These are phyloP conservation scores for Ridgeia piscesae DNA, from an alignment of 1,140 invertebrate genomes.

Conservation along the genomic window DNA sequence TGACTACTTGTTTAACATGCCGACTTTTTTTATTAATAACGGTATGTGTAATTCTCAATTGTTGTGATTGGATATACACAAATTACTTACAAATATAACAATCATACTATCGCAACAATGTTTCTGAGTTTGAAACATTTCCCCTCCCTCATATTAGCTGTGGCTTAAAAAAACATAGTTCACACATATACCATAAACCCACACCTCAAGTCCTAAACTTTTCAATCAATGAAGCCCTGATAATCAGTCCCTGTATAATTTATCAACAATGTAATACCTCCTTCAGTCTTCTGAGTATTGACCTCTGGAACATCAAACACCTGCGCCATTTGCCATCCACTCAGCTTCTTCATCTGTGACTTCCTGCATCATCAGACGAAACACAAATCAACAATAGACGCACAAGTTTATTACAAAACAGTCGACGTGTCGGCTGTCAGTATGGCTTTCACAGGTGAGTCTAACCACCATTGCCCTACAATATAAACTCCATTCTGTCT, in stretches of 20 bases:
- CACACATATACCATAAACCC: neutral
- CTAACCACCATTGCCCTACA: too few species aligned
- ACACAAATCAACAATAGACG: too few species aligned
- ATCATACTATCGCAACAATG: too few species aligned
- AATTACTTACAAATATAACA: too few species aligned
- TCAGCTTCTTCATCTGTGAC: neutral
- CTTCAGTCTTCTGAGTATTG: neutral
- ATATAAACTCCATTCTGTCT: too few species aligned
- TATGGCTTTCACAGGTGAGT: too few species aligned
- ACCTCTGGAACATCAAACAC: neutral
- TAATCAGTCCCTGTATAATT: neutral
- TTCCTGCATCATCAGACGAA: neutral
- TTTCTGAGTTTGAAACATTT: neutral
- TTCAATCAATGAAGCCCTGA: neutral
- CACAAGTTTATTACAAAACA: too few species aligned
- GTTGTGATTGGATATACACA: too few species aligned
- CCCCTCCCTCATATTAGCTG: neutral
- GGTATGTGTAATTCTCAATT: too few species aligned
- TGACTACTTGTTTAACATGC: too few species aligned
- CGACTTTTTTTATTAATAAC: too few species aligned
- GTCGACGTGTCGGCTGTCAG: too few species aligned
- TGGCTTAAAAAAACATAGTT: neutral
- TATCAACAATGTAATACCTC: neutral
- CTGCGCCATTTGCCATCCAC: neutral
- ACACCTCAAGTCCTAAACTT: neutral